phyloP scores from a whole-genome alignment of 2,888 invertebrate species.

The Andricus curvator region DNA sequence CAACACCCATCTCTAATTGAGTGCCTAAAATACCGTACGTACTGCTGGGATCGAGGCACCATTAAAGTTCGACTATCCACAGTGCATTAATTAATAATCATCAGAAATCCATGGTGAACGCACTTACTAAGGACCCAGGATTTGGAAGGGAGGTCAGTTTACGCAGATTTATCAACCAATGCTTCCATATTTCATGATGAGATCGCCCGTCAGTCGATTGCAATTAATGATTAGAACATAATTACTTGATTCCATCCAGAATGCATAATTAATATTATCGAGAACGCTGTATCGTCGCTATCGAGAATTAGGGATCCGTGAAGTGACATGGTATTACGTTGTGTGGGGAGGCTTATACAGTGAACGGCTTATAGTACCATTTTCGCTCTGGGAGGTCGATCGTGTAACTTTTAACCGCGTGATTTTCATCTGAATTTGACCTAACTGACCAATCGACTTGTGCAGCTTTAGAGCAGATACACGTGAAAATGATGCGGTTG shows the following conservation, averaged over 20 bases:
- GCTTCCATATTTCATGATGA: conserved; percentile 34
- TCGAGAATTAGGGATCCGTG: conserved; percentile 27
- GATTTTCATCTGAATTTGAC: neutral
- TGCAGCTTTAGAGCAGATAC: neutral
- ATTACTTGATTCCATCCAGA: conserved; percentile 37
- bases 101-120: conserved; percentile 17
- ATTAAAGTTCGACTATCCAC: neutral
- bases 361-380: neutral
- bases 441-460: neutral
- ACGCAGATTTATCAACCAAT: conserved; percentile 11
- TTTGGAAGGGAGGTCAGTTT: conserved; percentile 16
- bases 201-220: conserved; percentile 3
- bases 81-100: conserved; percentile 32
- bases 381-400: neutral
- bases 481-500: neutral
- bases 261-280: conserved; percentile 39
- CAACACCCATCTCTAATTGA: conserved; percentile 6
- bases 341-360: neutral
- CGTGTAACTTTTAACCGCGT: conserved; percentile 9
- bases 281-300: neutral
- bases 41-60: neutral
- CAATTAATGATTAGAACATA: conserved; percentile 40
- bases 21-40: conserved; percentile 2
- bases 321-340: conserved; percentile 5
- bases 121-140: conserved; percentile 18